Conservation (phyloP, 2,888 invertebrate species). For the Leptopilina drosophilae region DNA sequence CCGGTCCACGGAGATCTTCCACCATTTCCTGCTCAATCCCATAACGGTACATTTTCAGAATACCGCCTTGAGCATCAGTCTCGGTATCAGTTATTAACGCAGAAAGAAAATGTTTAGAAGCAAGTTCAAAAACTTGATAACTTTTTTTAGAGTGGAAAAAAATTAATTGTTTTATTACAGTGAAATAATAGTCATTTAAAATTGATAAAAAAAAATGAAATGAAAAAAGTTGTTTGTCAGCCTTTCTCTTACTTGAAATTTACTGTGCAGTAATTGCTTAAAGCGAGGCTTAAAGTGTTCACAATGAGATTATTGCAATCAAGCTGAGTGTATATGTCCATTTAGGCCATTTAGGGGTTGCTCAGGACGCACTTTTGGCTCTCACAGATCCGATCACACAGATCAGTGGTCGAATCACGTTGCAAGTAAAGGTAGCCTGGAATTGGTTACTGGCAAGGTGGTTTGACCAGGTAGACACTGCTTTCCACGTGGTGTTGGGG, state of each 20-base stretch:
- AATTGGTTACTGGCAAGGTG: conserved; percentile 67
- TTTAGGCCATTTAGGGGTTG: conserved; percentile 25
- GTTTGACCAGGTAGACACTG: conserved; percentile 69
- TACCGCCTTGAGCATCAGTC: conserved; percentile 12
- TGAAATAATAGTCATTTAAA: too few species aligned
- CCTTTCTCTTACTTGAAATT: too few species aligned
- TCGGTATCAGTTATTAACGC: conserved; percentile 27
- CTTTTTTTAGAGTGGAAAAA: too few species aligned
- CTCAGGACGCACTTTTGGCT: conserved; percentile 26
- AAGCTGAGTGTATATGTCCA: not conserved
- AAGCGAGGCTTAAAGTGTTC: not conserved
- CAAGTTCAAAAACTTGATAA: not conserved
- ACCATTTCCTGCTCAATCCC: not conserved
- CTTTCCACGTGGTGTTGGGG: conserved; percentile 69
- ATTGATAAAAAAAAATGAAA: too few species aligned
- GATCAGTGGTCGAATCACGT: conserved; percentile 15
- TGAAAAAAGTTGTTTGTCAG: too few species aligned
- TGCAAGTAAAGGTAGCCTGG: conserved; percentile 50
- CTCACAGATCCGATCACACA: conserved; percentile 2
- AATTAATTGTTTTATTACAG: too few species aligned
- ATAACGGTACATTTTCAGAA: not conserved
- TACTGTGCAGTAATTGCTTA: not conserved
- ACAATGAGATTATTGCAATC: not conserved
- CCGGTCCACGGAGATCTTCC: conserved; percentile 3
- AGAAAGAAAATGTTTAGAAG: not conserved